These are phyloP conservation scores for Leucopternis melanops DNA, from an alignment of 2,113 vertebrate species.

Conservation along the genomic window DNA sequence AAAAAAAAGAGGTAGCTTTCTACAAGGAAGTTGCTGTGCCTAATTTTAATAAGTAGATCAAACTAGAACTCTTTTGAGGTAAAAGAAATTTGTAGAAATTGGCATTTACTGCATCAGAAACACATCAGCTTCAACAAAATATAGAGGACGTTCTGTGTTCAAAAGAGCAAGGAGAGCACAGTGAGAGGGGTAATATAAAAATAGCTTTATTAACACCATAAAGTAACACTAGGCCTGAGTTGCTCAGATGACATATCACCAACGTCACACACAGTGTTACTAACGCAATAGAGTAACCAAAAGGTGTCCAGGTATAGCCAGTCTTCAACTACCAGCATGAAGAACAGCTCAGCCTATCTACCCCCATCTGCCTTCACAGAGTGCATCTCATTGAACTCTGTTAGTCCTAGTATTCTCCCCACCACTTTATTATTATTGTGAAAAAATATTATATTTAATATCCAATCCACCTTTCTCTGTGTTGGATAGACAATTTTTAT, in stretches of 20 bases:
- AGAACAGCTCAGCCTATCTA: neutral
- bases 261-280: no score
- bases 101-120: neutral
- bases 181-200: neutral
- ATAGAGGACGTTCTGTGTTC: neutral
- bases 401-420: neutral
- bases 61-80: neutral
- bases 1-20: neutral
- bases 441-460: neutral
- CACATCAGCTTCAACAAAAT: neutral
- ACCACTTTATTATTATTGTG: neutral
- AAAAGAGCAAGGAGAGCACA: neutral
- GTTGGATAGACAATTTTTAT: neutral
- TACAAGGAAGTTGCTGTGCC: neutral
- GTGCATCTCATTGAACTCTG: neutral
- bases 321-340: neutral
- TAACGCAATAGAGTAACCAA: neutral
- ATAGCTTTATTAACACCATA: neutral
- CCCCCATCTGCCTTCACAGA: neutral
- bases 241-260: neutral
- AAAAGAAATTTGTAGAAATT: neutral
- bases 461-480: neutral
- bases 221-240: neutral
- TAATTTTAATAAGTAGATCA: neutral
- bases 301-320: no score